Base-by-base conservation (phyloP, 2,113 vertebrate genomes). In the Nothoprocta pentlandii region DNA sequence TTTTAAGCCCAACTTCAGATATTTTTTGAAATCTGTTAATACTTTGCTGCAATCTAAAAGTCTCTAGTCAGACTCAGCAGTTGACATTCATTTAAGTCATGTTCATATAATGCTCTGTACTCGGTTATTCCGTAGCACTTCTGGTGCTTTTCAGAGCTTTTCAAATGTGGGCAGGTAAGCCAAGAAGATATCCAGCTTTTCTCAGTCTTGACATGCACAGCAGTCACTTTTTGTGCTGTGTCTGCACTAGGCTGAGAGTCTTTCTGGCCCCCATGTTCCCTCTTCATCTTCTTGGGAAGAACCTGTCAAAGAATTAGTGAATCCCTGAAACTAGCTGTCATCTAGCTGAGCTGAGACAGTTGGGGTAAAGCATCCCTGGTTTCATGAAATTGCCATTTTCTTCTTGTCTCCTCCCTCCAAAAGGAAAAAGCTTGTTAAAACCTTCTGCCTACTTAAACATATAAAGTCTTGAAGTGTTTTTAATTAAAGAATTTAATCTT, bases 401-500 rank as follows among this genome's bases (percentile, higher is more conserved):
- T 71, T 87, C n/a, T 14, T 49, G 46, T 16, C 26, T 15, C 15
- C 53, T 56, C 46, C 58, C 36, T 54, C 70, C 17, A 70, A 54
- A 54, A 54, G 28, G 51, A 54, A 54, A 67, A 89, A 81, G 11
- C 41, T n/a, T 4, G 4, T 66, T 80, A 76, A 89, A 91, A 54
- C 16, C 12, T 87, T 47, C 88, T 76, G 34, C 80, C 39, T 76
- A 54, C 73, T 91, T 47, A 47, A 64, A n/a, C 20, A 5, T 76
- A 59, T 87, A 79, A 82, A 53, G 41, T 82, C 58, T 82, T 54
- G 53, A 87, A 80, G 54, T 89, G 53, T 36, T 85, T 80, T 75
- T 90, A 58, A 36, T 81, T 73, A 59, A 80, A 62, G 34, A 93
- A 81, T 41, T 61, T 93, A 68, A 89, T 93, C 51, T 84, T 79